A percentile compares a stretch with the other conserved stretches of the same genome.
These are phyloP conservation scores for Puntigrus tetrazona DNA, from an alignment of 2,113 vertebrate species.

Conservation along the genomic window DNA sequence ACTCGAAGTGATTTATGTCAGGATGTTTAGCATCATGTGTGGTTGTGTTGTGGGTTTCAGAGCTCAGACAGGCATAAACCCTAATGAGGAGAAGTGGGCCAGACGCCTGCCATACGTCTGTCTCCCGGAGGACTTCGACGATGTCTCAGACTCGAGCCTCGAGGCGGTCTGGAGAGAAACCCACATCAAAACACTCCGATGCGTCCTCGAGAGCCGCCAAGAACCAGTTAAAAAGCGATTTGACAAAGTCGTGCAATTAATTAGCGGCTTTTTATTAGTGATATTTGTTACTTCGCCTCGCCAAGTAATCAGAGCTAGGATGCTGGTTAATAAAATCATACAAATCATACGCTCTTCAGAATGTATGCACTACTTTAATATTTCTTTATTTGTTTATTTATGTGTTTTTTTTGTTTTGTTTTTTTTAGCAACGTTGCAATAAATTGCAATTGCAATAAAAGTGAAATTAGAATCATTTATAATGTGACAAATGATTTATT, in stretches of 20 bases:
- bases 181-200: background rate
- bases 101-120: constrained; percentile 6
- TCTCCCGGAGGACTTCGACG: constrained; percentile 21
- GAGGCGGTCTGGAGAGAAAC: background rate
- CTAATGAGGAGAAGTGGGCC: constrained; percentile 17
- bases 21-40: background rate
- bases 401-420: background rate
- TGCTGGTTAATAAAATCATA: background rate
- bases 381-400: no score
- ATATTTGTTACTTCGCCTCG: background rate
- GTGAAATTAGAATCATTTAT: background rate
- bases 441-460: background rate
- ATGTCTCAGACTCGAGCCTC: background rate
- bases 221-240: background rate
- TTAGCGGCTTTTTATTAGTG: background rate
- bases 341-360: background rate
- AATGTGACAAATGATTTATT: background rate
- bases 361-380: no score
- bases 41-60: background rate
- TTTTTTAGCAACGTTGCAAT: background rate
- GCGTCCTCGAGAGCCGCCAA: background rate
- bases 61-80: constrained; percentile 15
- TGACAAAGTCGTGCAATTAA: background rate
- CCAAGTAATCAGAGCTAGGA: background rate
- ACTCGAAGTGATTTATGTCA: background rate